Evolutionary conservation across 2,113 vertebrate species (phyloP).

Genomic region (Neogale vison): DNA sequence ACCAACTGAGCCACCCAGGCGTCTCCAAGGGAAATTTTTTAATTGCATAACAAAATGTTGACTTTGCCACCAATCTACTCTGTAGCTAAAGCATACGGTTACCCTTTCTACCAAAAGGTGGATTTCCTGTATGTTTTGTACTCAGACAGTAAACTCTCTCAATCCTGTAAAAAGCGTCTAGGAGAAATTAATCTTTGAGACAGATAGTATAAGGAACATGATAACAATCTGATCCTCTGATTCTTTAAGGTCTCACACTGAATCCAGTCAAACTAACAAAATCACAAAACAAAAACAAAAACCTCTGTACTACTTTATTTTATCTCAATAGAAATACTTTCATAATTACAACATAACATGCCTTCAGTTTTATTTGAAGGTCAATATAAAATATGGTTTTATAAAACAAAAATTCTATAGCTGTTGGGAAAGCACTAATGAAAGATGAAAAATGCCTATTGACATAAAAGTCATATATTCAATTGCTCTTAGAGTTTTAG

Average conservation of each 20-base stretch:
- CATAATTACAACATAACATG: background rate
- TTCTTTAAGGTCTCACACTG: background rate
- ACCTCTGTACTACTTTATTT: background rate
- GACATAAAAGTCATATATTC: background rate
- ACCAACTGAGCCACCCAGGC: background rate
- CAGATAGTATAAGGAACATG: background rate
- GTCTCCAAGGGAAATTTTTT: background rate
- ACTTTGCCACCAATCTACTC: background rate
- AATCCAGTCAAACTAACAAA: background rate
- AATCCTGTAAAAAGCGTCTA: background rate
- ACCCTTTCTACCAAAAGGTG: background rate
- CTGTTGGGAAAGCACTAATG: background rate
- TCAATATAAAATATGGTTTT: background rate
- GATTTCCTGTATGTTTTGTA: background rate
- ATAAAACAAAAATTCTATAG: background rate
- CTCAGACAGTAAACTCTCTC: background rate
- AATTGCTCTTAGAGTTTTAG: background rate
- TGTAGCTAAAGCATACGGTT: background rate
- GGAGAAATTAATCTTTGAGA: background rate
- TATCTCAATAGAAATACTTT: background rate
- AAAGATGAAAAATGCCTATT: background rate
- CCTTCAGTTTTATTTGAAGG: constrained; percentile 1
- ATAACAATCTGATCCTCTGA: background rate
- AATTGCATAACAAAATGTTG: background rate
- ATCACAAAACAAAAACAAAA: background rate